phyloP scores from a whole-genome alignment of 2,113 vertebrate genomes.

The Cariama cristata region DNA sequence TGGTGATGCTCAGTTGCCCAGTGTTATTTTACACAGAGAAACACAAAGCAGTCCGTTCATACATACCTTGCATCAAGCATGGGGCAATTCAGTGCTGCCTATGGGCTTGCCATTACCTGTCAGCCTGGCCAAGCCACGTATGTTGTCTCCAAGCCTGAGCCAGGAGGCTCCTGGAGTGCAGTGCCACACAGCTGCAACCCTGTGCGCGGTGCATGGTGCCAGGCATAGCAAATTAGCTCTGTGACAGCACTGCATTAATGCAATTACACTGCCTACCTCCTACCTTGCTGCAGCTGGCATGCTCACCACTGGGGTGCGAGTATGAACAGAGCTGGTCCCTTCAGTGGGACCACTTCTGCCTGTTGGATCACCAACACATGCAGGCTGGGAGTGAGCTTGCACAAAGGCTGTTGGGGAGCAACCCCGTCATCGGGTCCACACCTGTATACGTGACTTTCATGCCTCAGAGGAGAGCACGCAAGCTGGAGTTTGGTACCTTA shows the following conservation, averaged over 20 bases:
- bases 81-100: background rate
- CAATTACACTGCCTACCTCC: background rate
- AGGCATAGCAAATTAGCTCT: background rate
- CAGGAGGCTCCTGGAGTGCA: fast-evolving
- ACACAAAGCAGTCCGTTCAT: background rate
- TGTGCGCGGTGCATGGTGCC: background rate
- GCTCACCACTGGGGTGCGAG: background rate
- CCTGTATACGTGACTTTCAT: background rate
- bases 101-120: background rate
- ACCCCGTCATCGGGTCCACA: background rate
- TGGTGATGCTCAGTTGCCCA: fast-evolving
- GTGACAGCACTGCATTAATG: background rate
- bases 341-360: background rate
- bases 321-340: background rate
- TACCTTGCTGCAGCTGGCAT: background rate
- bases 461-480: background rate
- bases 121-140: background rate
- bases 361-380: background rate
- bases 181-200: background rate
- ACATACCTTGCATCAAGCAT: background rate
- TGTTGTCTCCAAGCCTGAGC: background rate
- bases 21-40: background rate
- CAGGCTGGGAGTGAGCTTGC: background rate
- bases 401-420: background rate
- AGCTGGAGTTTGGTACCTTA: background rate